A percentile compares a stretch with the other conserved stretches of the same genome.
phyloP scores from a whole-genome alignment of 2,888 invertebrate genomes.

The Chrysolina haemoptera region DNA sequence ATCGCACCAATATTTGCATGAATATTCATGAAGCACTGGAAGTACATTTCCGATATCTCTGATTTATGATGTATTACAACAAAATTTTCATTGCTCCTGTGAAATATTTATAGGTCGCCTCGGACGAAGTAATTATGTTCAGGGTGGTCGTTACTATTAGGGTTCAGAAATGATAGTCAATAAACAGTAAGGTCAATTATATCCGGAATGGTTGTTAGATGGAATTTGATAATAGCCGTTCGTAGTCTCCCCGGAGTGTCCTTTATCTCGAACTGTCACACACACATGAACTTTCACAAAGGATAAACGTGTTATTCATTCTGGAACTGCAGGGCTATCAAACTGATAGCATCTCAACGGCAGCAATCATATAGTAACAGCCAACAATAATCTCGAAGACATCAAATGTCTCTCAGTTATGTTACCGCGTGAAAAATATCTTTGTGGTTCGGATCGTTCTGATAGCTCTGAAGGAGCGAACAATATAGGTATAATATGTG shows the following conservation, averaged over 20 bases:
- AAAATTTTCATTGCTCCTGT: slow-evolving; percentile 40
- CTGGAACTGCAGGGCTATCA: slow-evolving; percentile 38
- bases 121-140: slow-evolving; percentile 41
- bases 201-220: slow-evolving; percentile 10
- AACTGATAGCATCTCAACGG: slow-evolving; percentile 32
- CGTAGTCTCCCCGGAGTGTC: slow-evolving; percentile 45
- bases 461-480: neutral
- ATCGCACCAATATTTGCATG: slow-evolving; percentile 30
- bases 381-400: slow-evolving; percentile 7
- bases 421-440: slow-evolving; percentile 13
- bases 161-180: slow-evolving; percentile 35
- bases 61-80: slow-evolving; percentile 40
- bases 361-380: slow-evolving; percentile 16
- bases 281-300: slow-evolving; percentile 54
- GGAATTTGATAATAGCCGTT: slow-evolving; percentile 3
- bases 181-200: slow-evolving; percentile 46
- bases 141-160: slow-evolving; percentile 42
- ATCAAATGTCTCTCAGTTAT: slow-evolving; percentile 16
- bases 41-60: slow-evolving; percentile 34
- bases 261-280: slow-evolving; percentile 54
- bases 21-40: slow-evolving; percentile 33
- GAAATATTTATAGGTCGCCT: slow-evolving; percentile 36
- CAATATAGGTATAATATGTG: neutral
- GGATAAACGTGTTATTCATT: slow-evolving; percentile 44
- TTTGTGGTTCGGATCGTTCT: neutral